Evolutionary conservation across 2,113 vertebrate genomes (phyloP).

Genomic region (Austrofundulus limnaeus): DNA sequence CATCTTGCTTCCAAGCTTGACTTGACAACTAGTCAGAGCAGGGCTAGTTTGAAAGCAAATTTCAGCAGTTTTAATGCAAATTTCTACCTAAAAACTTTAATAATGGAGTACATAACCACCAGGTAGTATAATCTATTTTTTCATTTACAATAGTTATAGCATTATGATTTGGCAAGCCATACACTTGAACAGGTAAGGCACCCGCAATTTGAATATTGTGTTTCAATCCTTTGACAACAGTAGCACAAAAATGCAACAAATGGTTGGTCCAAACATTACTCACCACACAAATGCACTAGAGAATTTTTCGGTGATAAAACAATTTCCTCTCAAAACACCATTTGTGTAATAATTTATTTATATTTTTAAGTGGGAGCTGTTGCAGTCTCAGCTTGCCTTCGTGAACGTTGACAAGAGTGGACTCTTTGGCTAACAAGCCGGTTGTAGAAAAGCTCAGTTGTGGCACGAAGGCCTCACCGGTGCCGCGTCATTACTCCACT

Average conservation of each 20-base stretch:
- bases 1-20: too few species aligned
- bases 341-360: conserved; percentile 11
- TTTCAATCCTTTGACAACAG: neutral
- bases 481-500: conserved; percentile 71
- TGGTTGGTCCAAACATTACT: neutral
- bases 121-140: too few species aligned
- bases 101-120: too few species aligned
- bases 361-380: conserved; percentile 43
- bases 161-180: too few species aligned
- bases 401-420: conserved; percentile 54
- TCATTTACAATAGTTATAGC: too few species aligned
- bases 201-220: neutral
- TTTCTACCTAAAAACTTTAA: too few species aligned
- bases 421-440: conserved; percentile 67
- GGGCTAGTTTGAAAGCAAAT: too few species aligned
- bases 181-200: neutral
- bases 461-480: conserved; percentile 61
- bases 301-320: neutral
- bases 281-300: neutral
- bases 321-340: neutral
- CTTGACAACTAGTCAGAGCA: too few species aligned
- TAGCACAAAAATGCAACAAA: neutral
- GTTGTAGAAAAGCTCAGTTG: conserved; percentile 55
- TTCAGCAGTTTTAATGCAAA: too few species aligned
- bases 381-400: conserved; percentile 32